Conservation (phyloP, 2,113 vertebrate species). For the Oncorhynchus tshawytscha region DNA sequence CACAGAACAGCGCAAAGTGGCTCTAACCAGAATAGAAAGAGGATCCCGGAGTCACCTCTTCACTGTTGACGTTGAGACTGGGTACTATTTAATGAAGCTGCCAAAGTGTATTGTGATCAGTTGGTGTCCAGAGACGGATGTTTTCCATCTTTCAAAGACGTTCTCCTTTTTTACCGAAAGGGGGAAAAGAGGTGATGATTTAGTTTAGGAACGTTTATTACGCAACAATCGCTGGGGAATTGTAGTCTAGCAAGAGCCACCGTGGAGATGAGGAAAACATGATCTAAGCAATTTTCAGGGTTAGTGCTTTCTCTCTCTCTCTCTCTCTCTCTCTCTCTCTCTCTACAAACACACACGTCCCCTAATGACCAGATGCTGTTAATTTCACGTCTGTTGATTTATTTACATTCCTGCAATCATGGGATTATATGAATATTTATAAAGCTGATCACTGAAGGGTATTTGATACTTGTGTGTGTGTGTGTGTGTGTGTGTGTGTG, state of each 20-base stretch:
- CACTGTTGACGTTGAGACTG: too few relatives aligned
- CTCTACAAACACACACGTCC: not conserved
- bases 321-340: not conserved
- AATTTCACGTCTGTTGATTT: constrained; percentile 61
- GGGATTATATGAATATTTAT: constrained; percentile 60
- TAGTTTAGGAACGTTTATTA: not conserved
- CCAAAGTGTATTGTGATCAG: constrained; percentile 2
- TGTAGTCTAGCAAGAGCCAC: not conserved
- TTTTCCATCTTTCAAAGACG: constrained; percentile 33
- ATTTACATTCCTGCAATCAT: constrained; percentile 61
- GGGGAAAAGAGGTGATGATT: not conserved
- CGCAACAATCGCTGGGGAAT: not conserved
- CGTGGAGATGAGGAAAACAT: constrained; percentile 3
- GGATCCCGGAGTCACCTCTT: too few relatives aligned
- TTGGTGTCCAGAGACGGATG: constrained; percentile 31
- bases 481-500: constrained; percentile 2
- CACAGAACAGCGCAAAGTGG: too few relatives aligned
- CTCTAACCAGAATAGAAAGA: too few relatives aligned
- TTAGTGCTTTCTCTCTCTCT: constrained; percentile 12
- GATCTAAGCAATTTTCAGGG: constrained; percentile 21
- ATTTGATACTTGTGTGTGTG: constrained; percentile 44
- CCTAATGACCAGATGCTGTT: constrained; percentile 58
- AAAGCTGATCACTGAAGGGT: constrained; percentile 38
- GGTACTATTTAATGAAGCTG: too few relatives aligned
- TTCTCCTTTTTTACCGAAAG: not conserved